Evolutionary conservation across 2,797 vertebrate species (phyloP).

Genomic region (Diplodus sargus): DNA sequence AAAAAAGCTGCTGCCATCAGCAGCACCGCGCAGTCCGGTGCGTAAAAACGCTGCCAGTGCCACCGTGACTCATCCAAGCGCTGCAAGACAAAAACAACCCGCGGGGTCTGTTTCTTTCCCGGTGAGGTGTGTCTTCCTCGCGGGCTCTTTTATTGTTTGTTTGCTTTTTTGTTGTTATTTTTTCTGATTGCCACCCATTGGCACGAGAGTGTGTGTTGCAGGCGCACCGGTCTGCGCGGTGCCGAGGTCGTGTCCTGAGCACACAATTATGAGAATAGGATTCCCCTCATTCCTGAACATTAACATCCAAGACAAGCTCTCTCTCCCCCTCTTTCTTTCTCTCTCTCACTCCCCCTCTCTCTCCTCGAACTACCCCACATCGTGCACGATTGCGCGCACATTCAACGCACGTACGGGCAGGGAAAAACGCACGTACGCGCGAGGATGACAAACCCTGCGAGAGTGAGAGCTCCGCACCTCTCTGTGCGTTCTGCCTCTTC

Average conservation of each 20-base stretch:
- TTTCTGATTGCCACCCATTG: constrained; percentile 3
- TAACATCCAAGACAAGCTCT: constrained; percentile 3
- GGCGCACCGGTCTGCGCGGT: not conserved
- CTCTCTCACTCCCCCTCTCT: not conserved
- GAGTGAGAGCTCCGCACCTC: constrained; percentile 8
- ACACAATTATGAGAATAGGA: constrained; percentile 13
- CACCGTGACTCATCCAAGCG: constrained; percentile 64
- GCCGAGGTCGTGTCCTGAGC: constrained; percentile 21
- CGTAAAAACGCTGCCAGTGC: constrained; percentile 51
- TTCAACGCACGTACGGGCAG: constrained; percentile 33
- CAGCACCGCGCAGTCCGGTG: constrained; percentile 32
- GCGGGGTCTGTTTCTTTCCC: constrained; percentile 23
- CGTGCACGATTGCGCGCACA: constrained; percentile 31
- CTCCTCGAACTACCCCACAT: constrained; percentile 6
- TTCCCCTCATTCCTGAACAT: constrained; percentile 42
- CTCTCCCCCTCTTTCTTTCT: not conserved
- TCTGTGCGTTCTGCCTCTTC: constrained; percentile 35
- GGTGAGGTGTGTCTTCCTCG: constrained; percentile 71
- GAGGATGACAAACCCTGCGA: constrained; percentile 2
- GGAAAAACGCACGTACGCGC: constrained; percentile 20
- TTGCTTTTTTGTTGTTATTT: not conserved
- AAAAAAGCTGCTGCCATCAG: not conserved
- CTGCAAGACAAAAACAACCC: constrained; percentile 56
- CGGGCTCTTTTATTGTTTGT: not conserved
- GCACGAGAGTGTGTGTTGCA: not conserved